Conservation (phyloP, 2,888 invertebrate genomes). For the Perizoma flavofasciatum region DNA sequence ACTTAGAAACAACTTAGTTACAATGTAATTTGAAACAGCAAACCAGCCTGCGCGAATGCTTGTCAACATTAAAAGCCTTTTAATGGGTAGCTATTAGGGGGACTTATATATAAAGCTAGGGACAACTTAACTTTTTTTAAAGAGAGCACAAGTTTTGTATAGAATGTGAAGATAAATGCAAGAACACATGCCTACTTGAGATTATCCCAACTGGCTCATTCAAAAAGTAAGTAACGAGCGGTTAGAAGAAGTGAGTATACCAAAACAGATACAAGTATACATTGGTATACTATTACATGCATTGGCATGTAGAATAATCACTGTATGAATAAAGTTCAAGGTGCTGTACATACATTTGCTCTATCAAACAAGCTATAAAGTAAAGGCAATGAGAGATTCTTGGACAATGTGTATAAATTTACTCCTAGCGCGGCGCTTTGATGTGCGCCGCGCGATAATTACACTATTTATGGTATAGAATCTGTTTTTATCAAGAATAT, state of each 20-base stretch:
- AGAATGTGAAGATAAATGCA: conserved; percentile 1
- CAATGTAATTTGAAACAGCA: conserved; percentile 16
- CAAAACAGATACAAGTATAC: neutral
- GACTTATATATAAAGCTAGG: conserved; percentile 20
- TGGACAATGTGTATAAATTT: conserved; percentile 45
- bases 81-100: conserved; percentile 28
- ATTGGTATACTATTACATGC: neutral
- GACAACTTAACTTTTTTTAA: conserved; percentile 11
- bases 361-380: conserved; percentile 13
- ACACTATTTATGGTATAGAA: conserved; percentile 66
- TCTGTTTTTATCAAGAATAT: conserved; percentile 70
- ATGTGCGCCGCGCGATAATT: conserved; percentile 69
- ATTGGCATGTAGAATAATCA: neutral
- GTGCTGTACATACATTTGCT: conserved; percentile 6
- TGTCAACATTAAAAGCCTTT: conserved; percentile 35
- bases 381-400: conserved; percentile 26
- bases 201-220: neutral
- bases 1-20: conserved; percentile 3
- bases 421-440: conserved; percentile 61
- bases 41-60: conserved; percentile 16
- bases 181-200: too few species aligned
- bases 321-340: neutral
- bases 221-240: too few species aligned
- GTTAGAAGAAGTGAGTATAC: neutral
- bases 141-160: conserved; percentile 17